Base-by-base conservation (phyloP, 2,888 invertebrate species). In the Nowickia ferox region DNA sequence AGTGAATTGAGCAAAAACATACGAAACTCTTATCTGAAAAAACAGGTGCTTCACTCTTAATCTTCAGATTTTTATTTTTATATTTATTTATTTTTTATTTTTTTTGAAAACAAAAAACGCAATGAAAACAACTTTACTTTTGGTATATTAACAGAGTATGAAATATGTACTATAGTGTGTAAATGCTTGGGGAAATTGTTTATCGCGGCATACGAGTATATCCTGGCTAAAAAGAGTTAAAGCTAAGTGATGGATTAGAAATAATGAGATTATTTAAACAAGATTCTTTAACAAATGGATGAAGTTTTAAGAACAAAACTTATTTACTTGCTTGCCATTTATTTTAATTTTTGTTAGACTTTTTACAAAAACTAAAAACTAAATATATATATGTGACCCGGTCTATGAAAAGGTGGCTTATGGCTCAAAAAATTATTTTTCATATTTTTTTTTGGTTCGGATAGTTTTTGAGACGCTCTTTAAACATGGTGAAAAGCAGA, bases 11-110 rank as follows among this genome's bases (percentile, higher is more conserved):
- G 66, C 30, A 77, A 74, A 81, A 81, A 81, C 72, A 66, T 17
- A 69, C 63, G 48, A 53, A 79, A 30, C 30, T 30, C 40, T 80
- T 84, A 84, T 84, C 84, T 65, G 42, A 19, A 75, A 75, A 76
- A 84, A 46, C 84, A 84, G 84, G 76, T 84, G 84, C 69, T 84
- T 72, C 72, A 66, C 51, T 40, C 11, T 57, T 65, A 38, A 75
- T 48, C 48, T 57, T 38, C 9, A 11, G 19, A 53, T 42, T 69
- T 55, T 69, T 46, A 5, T 30, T 22, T 42, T 69, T 55, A 63
- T 46, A 5, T 30, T 22, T 22, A 22, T 22, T 22, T 22, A 22
- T 22, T 22, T 22, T 30, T 30, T 30, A n/a, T n/a, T 6, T 30
- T 30, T 30, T 30, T 30, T 30, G 2, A 11, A 22, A 22, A 48